Base-by-base conservation (phyloP, 2,113 vertebrate genomes). In the Pluvialis apricaria region DNA sequence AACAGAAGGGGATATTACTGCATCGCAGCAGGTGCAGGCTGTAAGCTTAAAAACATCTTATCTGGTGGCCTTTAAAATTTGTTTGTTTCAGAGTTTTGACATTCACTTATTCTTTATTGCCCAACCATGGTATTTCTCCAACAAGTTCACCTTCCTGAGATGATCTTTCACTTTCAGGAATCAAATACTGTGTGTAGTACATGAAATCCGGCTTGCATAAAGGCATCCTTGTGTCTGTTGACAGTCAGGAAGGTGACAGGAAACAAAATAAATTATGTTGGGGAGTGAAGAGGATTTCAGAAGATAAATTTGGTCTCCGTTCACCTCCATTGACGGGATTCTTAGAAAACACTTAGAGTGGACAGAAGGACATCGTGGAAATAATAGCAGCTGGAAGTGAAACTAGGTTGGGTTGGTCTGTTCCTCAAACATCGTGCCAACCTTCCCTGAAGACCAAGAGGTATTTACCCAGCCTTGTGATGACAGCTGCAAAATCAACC, bases 1-100 rank as follows among this genome's bases (percentile, higher is more conserved):
- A 95, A 6, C 90, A 96, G 92, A 96, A 96, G 47, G 58, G 64
- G 69, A 45, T 85, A 94, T 84, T 76, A 61, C 89, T 77, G 72
- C 93, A 94, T 36, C 10, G 21, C 89, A 92, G 95, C 91, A 97
- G 90, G 85, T 96, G 83, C 73, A 75, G 65, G 31, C 64, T 96
- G 55, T n/a, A 54, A 93, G 88, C 73, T 90, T 95, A 80, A 93
- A 93, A 95, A 82, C 83, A 71, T 42, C 57, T 87, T 81, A 91
- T 96, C 86, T 86, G 78, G 71, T 94, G 91, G 76, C 86, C 93
- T 97, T 96, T 96, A 83, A 81, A 77, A 91, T 70, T 22, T 91
- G 55, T 87, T 89, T 96, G 57, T 90, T 94, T 92, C 77, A 45
- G 78, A 84, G 58, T 94, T 94, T 62, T 95, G 94, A 93, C 90